A percentile compares a stretch with the other conserved stretches of the same genome.
These are phyloP conservation scores for Rhopalosiphum nymphaeae DNA, from an alignment of 2,888 invertebrate species.

Conservation along the genomic window DNA sequence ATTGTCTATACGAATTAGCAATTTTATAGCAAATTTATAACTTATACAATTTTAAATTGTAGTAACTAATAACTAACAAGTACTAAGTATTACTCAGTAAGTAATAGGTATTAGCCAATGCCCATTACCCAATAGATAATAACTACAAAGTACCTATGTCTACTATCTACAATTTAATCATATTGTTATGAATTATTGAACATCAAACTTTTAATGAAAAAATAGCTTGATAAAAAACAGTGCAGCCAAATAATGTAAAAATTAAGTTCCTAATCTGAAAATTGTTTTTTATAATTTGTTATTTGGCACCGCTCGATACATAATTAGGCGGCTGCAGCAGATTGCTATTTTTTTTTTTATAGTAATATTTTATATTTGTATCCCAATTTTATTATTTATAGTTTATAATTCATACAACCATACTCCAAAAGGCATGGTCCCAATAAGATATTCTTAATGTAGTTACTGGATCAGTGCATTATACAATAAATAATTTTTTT, in stretches of 20 bases:
- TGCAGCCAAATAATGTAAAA: slow-evolving; percentile 20
- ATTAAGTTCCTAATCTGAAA: not conserved
- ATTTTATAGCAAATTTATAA: not conserved
- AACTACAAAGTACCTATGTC: not conserved
- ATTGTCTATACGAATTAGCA: not conserved
- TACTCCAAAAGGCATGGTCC: no score
- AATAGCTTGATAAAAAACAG: slow-evolving; percentile 41
- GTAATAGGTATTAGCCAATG: not conserved
- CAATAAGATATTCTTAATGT: no score
- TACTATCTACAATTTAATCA: not conserved
- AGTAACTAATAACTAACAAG: not conserved
- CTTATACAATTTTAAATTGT: not conserved
- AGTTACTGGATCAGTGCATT: no score
- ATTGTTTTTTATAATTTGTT: not conserved
- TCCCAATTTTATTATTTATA: no score
- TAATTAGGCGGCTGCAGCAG: not conserved
- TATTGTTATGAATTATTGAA: not conserved
- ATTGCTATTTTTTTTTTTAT: no score
- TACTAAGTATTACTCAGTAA: no score
- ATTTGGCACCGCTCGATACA: not conserved
- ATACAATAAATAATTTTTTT: no score
- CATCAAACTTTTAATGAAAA: slow-evolving; percentile 14
- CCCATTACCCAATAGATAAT: not conserved
- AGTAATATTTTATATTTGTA: no score
- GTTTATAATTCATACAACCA: no score